Evolutionary conservation across 1,140 invertebrate species (phyloP).

Genomic region (Anastrepha ludens): DNA sequence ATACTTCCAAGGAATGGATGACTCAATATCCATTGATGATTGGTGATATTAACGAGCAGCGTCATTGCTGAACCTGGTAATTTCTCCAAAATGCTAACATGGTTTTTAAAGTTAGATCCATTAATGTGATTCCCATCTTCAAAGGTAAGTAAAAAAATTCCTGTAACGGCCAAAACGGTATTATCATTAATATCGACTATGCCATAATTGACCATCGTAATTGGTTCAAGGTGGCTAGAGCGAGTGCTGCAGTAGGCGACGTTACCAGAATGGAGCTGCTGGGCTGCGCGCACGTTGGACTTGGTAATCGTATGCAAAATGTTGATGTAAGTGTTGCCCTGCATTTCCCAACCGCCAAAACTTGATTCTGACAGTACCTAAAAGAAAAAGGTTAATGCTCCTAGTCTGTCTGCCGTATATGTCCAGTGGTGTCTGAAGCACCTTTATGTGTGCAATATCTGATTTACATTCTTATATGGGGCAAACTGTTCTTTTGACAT

Average conservation of each 20-base stretch:
- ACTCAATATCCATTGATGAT: neutral
- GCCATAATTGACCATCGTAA: slow-evolving; percentile 5
- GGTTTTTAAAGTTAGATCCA: neutral
- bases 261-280: slow-evolving; percentile 34
- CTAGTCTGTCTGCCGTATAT: no score
- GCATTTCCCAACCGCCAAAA: neutral
- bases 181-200: neutral
- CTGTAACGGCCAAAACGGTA: neutral
- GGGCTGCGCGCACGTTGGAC: slow-evolving; percentile 24
- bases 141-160: neutral
- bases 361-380: neutral
- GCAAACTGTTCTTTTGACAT: no score
- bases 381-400: no score
- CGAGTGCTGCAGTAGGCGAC: neutral
- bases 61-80: neutral
- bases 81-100: neutral
- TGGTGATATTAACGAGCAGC: slow-evolving; percentile 15
- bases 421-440: no score
- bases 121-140: neutral
- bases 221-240: slow-evolving; percentile 17
- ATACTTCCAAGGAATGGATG: slow-evolving; percentile 1
- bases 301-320: slow-evolving; percentile 9
- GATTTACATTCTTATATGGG: no score
- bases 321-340: neutral
- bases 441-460: no score